Evolutionary conservation across 2,888 invertebrate genomes (phyloP), one percentile per base, ranked within the genome.

Genomic region (Ryuthela nishihirai): DNA sequence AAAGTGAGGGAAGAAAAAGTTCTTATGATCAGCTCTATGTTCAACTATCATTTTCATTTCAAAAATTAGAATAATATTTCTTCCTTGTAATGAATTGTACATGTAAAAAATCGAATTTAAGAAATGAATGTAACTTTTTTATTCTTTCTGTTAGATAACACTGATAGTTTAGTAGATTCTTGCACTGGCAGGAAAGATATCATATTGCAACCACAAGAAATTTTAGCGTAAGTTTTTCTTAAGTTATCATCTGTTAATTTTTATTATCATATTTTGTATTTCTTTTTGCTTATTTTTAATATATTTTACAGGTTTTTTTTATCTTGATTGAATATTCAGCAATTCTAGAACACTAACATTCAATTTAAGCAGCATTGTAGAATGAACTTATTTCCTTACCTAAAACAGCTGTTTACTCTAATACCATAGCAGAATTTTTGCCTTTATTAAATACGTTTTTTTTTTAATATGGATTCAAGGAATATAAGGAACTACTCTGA

Each of bases 201-300:
- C 5, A 52, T 80, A 21, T 68, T 75, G 43, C 74, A 77, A 47
- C 80, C 81, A 1, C 73, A 77, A 54, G 78, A 80, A 65, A 73
- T 81, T 61, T 70, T 81, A 49, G 79, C 79, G 80, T 80, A 71
- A 73, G 75, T 72, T 26, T 32, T 32, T 44, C n/a, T n/a, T n/a
- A n/a, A n/a, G 20, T 40, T 26, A 24, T 15, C 9, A 2, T 35
- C 40, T 36, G 62, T 54, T 29, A 7, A 17, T 49, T 35, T 47
- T 20, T 9, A 2, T 17, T 42, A 46, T n/a, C 39, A 21, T 15
- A 15, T 38, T 29, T 12, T 12, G 21, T 35, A 34, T 26, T 21
- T 46, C 12, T 54, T 46, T 15, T 24, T 25, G 21, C 49, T 59
- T n/a, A n/a, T n/a, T n/a, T n/a, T n/a, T n/a, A n/a, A n/a, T n/a